Percentiles rank a stretch among this genome's conserved stretches.
Conservation (phyloP, 2,113 vertebrate genomes). For the Sphyrna mokarran region DNA sequence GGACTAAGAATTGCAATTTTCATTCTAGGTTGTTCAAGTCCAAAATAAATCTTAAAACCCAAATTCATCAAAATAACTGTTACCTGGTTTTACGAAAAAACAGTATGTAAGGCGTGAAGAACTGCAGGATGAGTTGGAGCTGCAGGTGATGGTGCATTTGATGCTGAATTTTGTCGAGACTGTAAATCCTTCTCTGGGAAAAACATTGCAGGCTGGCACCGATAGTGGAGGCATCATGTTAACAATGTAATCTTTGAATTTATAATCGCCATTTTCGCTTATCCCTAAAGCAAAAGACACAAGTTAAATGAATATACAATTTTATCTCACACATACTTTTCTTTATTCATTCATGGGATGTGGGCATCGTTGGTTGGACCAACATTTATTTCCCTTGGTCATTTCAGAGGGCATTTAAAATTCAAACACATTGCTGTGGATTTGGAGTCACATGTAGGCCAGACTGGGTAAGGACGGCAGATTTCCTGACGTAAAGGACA, state of each 20-base stretch:
- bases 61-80: not conserved
- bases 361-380: no score
- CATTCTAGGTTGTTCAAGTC: not conserved
- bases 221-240: slow-evolving; percentile 40
- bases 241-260: slow-evolving; percentile 44
- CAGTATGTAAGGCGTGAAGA: slow-evolving; percentile 56
- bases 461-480: no score
- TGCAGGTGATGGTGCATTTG: slow-evolving; percentile 57
- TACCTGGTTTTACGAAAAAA: slow-evolving; percentile 62
- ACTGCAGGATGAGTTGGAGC: slow-evolving; percentile 28
- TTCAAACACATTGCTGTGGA: no score
- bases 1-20: not conserved
- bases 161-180: slow-evolving; percentile 66
- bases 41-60: not conserved
- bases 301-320: not conserved
- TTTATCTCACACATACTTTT: no score
- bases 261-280: not conserved
- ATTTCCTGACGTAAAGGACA: no score
- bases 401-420: no score
- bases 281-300: not conserved
- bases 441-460: no score
- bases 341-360: no score
- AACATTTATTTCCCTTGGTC: no score
- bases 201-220: slow-evolving; percentile 55
- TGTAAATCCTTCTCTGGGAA: slow-evolving; percentile 60